Conservation (phyloP, 2,113 vertebrate genomes). For the Lasiurus borealis region DNA sequence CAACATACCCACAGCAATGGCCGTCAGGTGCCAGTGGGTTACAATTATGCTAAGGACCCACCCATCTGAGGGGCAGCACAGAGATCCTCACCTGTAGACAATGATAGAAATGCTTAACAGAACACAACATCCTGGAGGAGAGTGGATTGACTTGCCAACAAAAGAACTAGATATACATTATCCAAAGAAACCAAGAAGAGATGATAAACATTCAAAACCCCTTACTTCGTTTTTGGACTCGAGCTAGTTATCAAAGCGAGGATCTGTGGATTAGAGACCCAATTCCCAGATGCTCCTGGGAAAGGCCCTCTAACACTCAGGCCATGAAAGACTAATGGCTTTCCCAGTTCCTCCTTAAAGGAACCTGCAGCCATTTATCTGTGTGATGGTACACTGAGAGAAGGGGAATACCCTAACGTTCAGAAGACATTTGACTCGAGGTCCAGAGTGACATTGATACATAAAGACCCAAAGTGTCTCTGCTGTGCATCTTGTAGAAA, state of each 20-base stretch:
- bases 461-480: neutral
- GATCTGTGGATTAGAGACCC: neutral
- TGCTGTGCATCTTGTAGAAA: neutral
- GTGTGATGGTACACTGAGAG: neutral
- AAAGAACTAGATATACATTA: neutral
- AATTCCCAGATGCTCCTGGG: neutral
- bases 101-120: neutral
- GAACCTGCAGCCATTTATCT: neutral
- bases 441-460: neutral
- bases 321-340: neutral
- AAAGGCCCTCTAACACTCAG: neutral
- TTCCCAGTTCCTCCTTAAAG: neutral
- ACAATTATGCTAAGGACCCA: neutral
- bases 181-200: neutral
- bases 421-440: neutral
- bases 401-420: neutral
- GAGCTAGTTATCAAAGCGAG: neutral
- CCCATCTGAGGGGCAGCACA: neutral
- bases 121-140: neutral
- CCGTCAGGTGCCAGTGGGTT: neutral
- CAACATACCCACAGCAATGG: neutral
- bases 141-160: neutral
- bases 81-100: neutral
- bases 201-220: neutral
- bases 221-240: neutral